Base-by-base conservation (phyloP, 2,888 invertebrate genomes). In the Julus scanicus region DNA sequence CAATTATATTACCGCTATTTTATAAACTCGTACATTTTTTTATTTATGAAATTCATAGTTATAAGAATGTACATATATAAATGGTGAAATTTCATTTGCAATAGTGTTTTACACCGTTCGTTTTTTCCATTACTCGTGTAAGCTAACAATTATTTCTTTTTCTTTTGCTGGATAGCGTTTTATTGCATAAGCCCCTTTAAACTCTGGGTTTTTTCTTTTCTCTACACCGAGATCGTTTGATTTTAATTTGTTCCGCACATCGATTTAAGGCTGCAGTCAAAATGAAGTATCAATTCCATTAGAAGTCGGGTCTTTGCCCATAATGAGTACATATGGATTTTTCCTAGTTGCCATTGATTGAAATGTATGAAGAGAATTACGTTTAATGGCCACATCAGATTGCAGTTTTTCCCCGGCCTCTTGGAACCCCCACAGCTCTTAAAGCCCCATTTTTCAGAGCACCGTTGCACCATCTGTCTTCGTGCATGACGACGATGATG, bases 161-260 rank as follows among this genome's bases (percentile, higher is more conserved):
- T 63, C 63, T 20, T 20, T n/a, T n/a, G 17, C 63, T 63, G 63
- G 63, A 63, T 63, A n/a, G n/a, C 63, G 63, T 63, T 63, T 63
- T 63, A 63, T 63, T 63, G 63, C 63, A 20, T 63, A 63, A 63
- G 63, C 63, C 63, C 29, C 20, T 63, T 63, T 63, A 63, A 63
- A 63, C 63, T 63, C 63, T 17, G n/a, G 4, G 5, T 63, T 20
- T 63, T n/a, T 20, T n/a, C 20, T 3, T 15, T 63, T 63, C n/a
- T 63, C 63, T 63, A 8, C 20, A 63, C 63, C 63, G 63, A 20
- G n/a, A 63, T 63, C 63, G 63, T 63, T 63, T 63, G 63, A 63
- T 63, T 63, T 63, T 63, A 63, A 63, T 63, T 63, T 63, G 63
- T 63, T 63, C 63, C 63, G 63, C 63, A n/a, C 63, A 63, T 63